Evolutionary conservation across 2,888 invertebrate genomes (phyloP).

Genomic region (Oxyteleia sp.): DNA sequence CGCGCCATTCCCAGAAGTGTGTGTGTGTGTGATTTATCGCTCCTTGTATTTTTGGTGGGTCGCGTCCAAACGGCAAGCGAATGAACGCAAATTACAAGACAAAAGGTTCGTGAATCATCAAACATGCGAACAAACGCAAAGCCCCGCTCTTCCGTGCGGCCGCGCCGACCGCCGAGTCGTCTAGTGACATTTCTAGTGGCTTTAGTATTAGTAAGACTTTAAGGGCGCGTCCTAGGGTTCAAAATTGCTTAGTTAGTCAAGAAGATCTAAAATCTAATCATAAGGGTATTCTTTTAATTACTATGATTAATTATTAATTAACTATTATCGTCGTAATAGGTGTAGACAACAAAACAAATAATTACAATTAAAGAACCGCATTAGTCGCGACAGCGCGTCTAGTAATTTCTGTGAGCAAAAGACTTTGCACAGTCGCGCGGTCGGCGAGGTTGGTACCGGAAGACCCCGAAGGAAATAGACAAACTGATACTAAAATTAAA

Average conservation of each 20-base stretch:
- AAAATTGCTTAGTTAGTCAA: slow-evolving; percentile 63
- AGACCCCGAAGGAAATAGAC: too few relatives aligned
- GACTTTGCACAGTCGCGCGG: slow-evolving; percentile 42
- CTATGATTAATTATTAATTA: neutral
- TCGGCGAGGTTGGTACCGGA: slow-evolving; percentile 32
- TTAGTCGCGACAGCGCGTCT: neutral
- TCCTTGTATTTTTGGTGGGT: slow-evolving; percentile 39
- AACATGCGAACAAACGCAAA: slow-evolving; percentile 3
- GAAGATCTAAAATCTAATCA: slow-evolving; percentile 59
- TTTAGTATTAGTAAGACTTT: slow-evolving; percentile 71
- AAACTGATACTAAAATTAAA: too few relatives aligned
- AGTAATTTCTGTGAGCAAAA: slow-evolving; percentile 49
- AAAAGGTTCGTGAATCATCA: slow-evolving; percentile 61
- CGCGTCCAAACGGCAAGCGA: neutral
- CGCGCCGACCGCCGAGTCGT: slow-evolving; percentile 49
- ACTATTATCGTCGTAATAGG: too few relatives aligned
- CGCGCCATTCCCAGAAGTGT: slow-evolving; percentile 40
- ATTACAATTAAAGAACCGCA: neutral
- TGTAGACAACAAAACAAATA: too few relatives aligned
- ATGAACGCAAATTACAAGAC: slow-evolving; percentile 4
- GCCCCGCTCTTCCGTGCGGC: slow-evolving; percentile 31
- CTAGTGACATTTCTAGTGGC: slow-evolving; percentile 70
- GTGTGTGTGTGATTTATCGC: slow-evolving; percentile 34
- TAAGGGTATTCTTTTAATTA: slow-evolving; percentile 56
- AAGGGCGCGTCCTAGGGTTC: slow-evolving; percentile 48